Evolutionary conservation across 2,113 vertebrate species (phyloP), one percentile per base, ranked within the genome.

Genomic region (Nyctereutes procyonoides): DNA sequence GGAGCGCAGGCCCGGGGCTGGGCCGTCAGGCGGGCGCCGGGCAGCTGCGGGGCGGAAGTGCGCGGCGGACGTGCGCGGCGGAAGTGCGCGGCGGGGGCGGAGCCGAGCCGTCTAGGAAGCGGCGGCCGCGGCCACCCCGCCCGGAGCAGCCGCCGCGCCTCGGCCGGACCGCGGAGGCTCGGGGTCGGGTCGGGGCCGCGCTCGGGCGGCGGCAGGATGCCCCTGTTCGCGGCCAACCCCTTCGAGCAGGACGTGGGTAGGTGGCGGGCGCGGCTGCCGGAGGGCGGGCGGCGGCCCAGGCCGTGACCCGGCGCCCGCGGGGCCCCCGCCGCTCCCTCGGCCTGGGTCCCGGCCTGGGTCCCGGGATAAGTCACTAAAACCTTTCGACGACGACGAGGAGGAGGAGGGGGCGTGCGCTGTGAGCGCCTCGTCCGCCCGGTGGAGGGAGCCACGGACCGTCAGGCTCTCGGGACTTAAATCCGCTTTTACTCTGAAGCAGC

Each of bases 231-330:
- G 67, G 97, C 98, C 80, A 99, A 99, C 96, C 99, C 99, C 0
- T 99, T 99, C 95, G 99, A 99, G 83, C 99, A 99, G 97, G 99
- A 99, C 98, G 99, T 99, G 71, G 99, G 99, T 99, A 97, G 99
- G 99, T 98, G 56, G 56, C 16, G 89, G 51, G 56, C 11, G 56
- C 1, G 7, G 58, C 9, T 19, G 15, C 53, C 67, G 8, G 26
- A 81, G 94, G 88, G 96, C 90, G 97, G 96, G 98, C 82, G 88
- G 95, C 8, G 95, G 96, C 43, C 43, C 43, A 43, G 43, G 43
- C 43, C 43, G 43, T 43, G 43, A 43, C 43, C 43, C 43, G 43
- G 43, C 43, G 43, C 43, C 43, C 43, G 43, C 43, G 43, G 43
- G 43, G 38, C 38, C 43, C 43, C 43, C 43, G 5, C 43, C 43